Percentiles rank a stretch among this genome's conserved stretches.
Evolutionary conservation across 2,888 invertebrate genomes (phyloP).

Genomic region (Cepaea hortensis): DNA sequence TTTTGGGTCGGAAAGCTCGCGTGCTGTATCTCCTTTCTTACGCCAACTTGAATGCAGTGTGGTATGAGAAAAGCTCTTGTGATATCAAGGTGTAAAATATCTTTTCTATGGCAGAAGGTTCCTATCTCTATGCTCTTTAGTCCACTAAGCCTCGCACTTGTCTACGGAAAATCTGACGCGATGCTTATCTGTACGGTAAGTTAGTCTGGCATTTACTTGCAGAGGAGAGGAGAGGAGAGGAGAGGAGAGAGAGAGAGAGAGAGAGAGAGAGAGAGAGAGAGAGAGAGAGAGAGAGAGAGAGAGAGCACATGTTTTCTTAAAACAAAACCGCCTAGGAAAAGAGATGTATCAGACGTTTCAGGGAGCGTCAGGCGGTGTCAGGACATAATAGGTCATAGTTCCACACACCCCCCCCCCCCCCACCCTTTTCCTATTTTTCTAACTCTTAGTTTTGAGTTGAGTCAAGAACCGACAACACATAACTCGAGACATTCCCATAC

Average conservation of each 20-base stretch:
- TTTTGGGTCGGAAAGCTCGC: no score
- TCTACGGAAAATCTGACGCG: neutral
- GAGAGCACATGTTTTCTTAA: neutral
- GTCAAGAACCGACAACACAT: no score
- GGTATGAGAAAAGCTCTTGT: no score
- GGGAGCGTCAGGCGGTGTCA: no score
- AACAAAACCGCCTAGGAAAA: neutral
- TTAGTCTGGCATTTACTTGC: neutral
- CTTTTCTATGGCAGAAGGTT: neutral
- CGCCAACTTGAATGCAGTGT: no score
- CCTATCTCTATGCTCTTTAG: neutral
- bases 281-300: slow-evolving; percentile 15
- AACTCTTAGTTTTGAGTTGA: no score
- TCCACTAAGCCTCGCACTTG: neutral
- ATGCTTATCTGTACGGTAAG: neutral
- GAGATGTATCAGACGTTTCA: neutral
- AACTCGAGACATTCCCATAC: no score
- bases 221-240: neutral
- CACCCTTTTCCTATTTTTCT: no score
- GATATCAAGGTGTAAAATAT: no score
- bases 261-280: slow-evolving; percentile 31
- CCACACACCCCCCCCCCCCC: no score
- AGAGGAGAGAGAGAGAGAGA: slow-evolving; percentile 33
- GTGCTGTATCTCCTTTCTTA: no score
- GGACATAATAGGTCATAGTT: no score